These are phyloP conservation scores for Syngnathus rostellatus DNA, from an alignment of 2,797 vertebrate species.

Conservation along the genomic window DNA sequence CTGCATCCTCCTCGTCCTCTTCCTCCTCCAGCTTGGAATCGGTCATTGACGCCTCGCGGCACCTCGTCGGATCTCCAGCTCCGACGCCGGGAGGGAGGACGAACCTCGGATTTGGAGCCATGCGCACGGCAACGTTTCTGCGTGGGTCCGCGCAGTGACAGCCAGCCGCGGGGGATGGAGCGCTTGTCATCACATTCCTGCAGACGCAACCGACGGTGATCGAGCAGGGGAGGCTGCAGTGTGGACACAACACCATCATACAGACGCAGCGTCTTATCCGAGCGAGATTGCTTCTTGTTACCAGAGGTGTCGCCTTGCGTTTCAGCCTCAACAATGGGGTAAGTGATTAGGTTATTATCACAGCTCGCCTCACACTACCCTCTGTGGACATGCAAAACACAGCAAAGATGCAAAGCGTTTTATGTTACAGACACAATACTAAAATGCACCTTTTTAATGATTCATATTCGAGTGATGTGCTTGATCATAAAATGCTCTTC, in stretches of 20 bases:
- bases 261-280: slow-evolving; percentile 50
- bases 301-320: slow-evolving; percentile 39
- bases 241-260: slow-evolving; percentile 49
- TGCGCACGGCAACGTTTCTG: slow-evolving; percentile 53
- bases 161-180: slow-evolving; percentile 48
- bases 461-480: background rate
- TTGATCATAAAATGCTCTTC: background rate
- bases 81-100: background rate
- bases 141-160: slow-evolving; percentile 53
- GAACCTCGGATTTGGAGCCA: slow-evolving; percentile 30
- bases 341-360: slow-evolving; percentile 49
- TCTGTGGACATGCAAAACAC: slow-evolving; percentile 28
- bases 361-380: slow-evolving; percentile 15
- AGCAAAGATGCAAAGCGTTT: slow-evolving; percentile 14
- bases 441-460: background rate
- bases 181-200: slow-evolving; percentile 58
- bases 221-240: slow-evolving; percentile 35
- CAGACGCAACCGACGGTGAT: slow-evolving; percentile 50
- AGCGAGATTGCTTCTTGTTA: slow-evolving; percentile 34
- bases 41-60: slow-evolving; percentile 34
- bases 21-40: slow-evolving; percentile 37
- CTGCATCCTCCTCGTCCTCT: background rate
- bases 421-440: background rate
- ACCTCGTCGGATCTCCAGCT: slow-evolving; percentile 29
- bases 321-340: slow-evolving; percentile 64